A percentile compares a stretch with the other conserved stretches of the same genome.
These are phyloP conservation scores for Falco peregrinus DNA, from an alignment of 2,797 vertebrate genomes.

Conservation along the genomic window DNA sequence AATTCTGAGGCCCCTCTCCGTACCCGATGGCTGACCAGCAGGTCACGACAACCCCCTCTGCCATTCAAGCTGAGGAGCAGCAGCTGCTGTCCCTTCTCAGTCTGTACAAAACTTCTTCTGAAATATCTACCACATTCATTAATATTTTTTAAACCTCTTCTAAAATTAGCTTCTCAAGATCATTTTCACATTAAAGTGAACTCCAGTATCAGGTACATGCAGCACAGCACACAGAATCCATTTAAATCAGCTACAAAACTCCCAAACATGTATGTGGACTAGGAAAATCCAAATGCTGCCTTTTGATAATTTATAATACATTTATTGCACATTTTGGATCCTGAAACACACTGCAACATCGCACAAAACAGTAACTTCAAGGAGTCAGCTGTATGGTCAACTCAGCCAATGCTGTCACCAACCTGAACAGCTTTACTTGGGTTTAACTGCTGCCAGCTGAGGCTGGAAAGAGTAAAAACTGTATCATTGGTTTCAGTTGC, in stretches of 20 bases:
- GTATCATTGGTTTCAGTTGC: neutral
- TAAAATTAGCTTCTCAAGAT: neutral
- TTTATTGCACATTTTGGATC: neutral
- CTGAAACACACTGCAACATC: neutral
- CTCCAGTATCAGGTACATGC: neutral
- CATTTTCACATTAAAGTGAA: slow-evolving; percentile 5
- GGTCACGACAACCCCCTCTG: neutral
- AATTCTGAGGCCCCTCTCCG: neutral
- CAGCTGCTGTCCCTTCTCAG: neutral
- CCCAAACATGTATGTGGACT: accelerated
- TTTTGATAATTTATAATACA: neutral
- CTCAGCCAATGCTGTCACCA: neutral
- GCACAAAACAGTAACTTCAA: neutral
- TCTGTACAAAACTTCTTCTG: neutral
- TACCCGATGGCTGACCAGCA: neutral
- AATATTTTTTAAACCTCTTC: neutral
- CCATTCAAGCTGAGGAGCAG: neutral
- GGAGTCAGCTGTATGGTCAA: neutral
- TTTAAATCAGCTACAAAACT: neutral
- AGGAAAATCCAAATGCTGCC: neutral
- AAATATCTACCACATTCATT: neutral
- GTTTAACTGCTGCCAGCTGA: neutral
- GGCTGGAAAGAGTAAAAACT: neutral
- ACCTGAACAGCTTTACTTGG: neutral
- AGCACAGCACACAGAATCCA: neutral